Evolutionary conservation across 2,888 invertebrate species (phyloP), one percentile per base, ranked within the genome.

Genomic region (Tuberolachnus salignus): DNA sequence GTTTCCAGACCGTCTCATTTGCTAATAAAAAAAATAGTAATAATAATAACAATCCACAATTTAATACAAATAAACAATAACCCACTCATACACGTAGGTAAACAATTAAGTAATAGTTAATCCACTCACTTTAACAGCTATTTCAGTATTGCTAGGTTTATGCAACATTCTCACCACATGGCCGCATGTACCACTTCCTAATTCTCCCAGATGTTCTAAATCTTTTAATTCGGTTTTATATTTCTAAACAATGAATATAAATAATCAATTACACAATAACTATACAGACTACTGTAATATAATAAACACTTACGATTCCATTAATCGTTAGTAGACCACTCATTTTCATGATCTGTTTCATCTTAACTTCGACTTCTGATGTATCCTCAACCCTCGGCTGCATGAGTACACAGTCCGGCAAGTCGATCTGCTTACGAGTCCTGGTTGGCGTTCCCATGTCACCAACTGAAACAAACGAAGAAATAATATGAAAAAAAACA

Each of bases 111-210:
- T n/a, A 34, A 34, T 34, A 34, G 34, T 34, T 34, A 49, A 49
- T 80, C 75, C 44, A 82, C 84, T 85, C 86, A 94, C 94, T 88
- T 98, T 98, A 3, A 98, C 98, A 83, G 98, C 98, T 84, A 98
- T 95, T 80, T 95, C 90, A 83, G 92, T 91, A 55, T 89, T 89
- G 81, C 95, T 95, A 0, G 92, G 92, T 85, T 89, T 91, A 86
- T 98, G 98, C 83, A 90, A 87, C 97, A 98, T 98, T 87, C 97
- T 97, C 51, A 97, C 94, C 11, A 99, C 98, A 86, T 97, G 97
- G 11, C 98, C 98, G 85, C 98, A 98, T 16, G 98, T 98, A 16
- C 98, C 98, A 85, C 93, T 94, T 78, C 96, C 96, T 80, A 96
- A 88, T 86, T 95, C 95, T 2, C 94, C 94, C 80, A 95, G 86